Base-by-base conservation (phyloP, 1,140 invertebrate species). In the Drepana arcuata region DNA sequence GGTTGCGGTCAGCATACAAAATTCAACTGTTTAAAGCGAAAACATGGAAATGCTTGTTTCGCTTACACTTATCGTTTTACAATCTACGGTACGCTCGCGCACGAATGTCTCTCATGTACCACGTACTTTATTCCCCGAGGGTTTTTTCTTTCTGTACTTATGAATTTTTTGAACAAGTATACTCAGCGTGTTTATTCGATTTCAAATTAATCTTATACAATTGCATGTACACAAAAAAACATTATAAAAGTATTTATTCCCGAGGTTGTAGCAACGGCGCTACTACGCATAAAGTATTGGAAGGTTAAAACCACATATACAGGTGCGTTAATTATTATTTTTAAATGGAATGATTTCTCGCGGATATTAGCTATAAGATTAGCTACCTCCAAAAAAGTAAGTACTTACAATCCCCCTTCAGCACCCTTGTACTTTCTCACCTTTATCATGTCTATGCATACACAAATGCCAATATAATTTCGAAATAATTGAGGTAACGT, bases 1-100 rank as follows among this genome's bases (percentile, higher is more conserved):
- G 33, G 38, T 45, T 37, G 35, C 25, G 35, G 38, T 30, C 27
- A 37, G 43, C 37, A 34, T 36, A 37, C 41, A 34, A 35, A 45
- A 48, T 47, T 47, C 37, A 37, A 40, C 28, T 33, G 39, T 47
- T 52, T 48, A 21, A 9, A 9, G 18, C 18, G 18, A 9, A 21
- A 21, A 9, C 18, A 4, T 21, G 4, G 9, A 9, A 21, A 9
- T 21, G 18, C 18, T 21, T 5, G 18, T 21, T 21, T 9, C 9
- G 4, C 9, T 21, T 9, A 21, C 18, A 21, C 18, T 21, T 21
- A 9, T 9, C 18, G 18, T 26, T 35, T 37, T 35, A 36, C 32
- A 45, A 45, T 51, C 38, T 46, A 32, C 37, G 33, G 41, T 37
- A 33, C 36, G 28, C 33, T 26, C 2, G 24, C 2, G n/a, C n/a